A percentile compares a stretch with the other conserved stretches of the same genome.
These are phyloP conservation scores for Mixornis gularis DNA, from an alignment of 2,113 vertebrate species.

Conservation along the genomic window DNA sequence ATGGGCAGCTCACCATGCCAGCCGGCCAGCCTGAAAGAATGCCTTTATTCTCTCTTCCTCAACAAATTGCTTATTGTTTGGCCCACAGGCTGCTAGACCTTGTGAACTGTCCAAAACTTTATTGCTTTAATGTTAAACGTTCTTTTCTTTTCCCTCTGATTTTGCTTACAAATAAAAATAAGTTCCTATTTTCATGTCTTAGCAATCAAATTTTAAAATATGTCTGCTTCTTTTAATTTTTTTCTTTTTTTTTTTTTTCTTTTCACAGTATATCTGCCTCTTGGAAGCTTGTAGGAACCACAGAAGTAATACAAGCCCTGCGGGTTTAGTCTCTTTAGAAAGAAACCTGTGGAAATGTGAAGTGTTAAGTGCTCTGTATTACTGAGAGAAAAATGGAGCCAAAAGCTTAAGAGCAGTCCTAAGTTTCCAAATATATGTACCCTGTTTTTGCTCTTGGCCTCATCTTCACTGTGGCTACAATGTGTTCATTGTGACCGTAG, in stretches of 20 bases:
- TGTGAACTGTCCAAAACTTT: slow-evolving; percentile 35
- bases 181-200: background rate
- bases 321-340: background rate
- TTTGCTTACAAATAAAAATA: background rate
- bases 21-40: slow-evolving; percentile 40
- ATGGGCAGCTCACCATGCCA: slow-evolving; percentile 56
- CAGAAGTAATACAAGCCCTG: background rate
- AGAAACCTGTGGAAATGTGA: background rate
- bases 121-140: background rate
- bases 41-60: slow-evolving; percentile 52
- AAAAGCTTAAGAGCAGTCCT: background rate
- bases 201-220: background rate
- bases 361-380: background rate
- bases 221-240: background rate
- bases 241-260: background rate
- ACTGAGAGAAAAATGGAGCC: background rate
- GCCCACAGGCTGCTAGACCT: slow-evolving; percentile 30
- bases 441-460: background rate
- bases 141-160: background rate
- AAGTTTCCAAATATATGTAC: background rate
- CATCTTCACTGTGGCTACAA: background rate
- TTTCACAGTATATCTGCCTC: background rate
- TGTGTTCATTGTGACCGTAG: background rate
- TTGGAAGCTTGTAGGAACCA: background rate
- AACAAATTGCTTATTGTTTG: slow-evolving; percentile 58